A percentile compares a stretch with the other conserved stretches of the same genome.
These are phyloP conservation scores for Tipula confusa DNA, from an alignment of 2,888 invertebrate species.

Conservation along the genomic window DNA sequence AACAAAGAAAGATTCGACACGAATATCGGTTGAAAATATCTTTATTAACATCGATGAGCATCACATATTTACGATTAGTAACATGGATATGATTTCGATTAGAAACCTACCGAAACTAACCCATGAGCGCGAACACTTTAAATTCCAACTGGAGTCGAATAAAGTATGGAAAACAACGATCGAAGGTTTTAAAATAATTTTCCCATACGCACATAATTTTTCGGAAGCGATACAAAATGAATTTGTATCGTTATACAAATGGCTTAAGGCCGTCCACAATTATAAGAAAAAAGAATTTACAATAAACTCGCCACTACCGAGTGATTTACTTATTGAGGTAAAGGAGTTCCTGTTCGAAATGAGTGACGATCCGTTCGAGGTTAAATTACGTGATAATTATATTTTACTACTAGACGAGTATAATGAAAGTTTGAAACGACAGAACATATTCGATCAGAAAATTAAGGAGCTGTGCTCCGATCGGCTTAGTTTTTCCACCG, in stretches of 20 bases:
- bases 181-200: conserved; percentile 53
- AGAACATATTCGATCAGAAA: conserved; percentile 84
- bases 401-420: conserved; percentile 93
- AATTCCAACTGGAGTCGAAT: conserved; percentile 68
- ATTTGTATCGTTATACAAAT: conserved; percentile 85
- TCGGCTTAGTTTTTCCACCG: conserved; percentile 71
- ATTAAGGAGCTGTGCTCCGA: conserved; percentile 77
- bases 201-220: conserved; percentile 84
- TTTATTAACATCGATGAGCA: conserved; percentile 60
- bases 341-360: conserved; percentile 87
- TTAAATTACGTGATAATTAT: conserved; percentile 91
- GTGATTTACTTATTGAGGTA: conserved; percentile 74
- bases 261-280: conserved; percentile 83
- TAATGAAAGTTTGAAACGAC: conserved; percentile 84
- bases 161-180: conserved; percentile 54
- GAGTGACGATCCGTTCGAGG: conserved; percentile 97
- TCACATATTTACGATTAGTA: conserved; percentile 68
- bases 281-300: conserved; percentile 66
- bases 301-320: conserved; percentile 67
- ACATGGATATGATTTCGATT: conserved; percentile 60
- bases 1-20: conserved; percentile 45
- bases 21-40: conserved; percentile 48
- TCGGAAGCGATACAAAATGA: conserved; percentile 85
- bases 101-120: conserved; percentile 61
- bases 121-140: conserved; percentile 69